Conservation (phyloP, 2,113 vertebrate genomes). For the Dicentrarchus labrax region DNA sequence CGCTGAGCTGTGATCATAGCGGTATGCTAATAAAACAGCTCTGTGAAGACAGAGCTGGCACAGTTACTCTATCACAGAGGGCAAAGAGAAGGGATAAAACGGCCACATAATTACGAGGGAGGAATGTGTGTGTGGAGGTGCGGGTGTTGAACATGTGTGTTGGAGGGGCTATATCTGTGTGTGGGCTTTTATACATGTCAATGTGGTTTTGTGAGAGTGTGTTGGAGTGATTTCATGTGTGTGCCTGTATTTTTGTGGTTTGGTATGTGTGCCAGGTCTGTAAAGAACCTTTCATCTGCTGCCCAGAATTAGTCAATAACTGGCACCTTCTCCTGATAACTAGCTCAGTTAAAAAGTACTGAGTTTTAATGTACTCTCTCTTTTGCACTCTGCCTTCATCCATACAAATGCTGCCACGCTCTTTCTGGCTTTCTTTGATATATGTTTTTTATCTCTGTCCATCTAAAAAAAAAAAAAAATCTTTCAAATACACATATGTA, state of each 20-base stretch:
- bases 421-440: not conserved
- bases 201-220: conserved; percentile 42
- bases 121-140: conserved; percentile 25
- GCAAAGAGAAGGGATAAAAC: conserved; percentile 49
- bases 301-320: conserved; percentile 75
- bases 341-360: conserved; percentile 56
- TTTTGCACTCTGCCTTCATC: conserved; percentile 15
- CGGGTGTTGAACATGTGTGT: conserved; percentile 50
- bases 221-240: conserved; percentile 23
- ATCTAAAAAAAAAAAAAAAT: not conserved
- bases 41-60: conserved; percentile 61
- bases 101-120: conserved; percentile 60
- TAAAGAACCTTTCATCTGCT: conserved; percentile 64
- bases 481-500: not conserved
- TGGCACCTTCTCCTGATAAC: conserved; percentile 71
- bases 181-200: conserved; percentile 56
- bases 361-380: conserved; percentile 53
- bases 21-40: conserved; percentile 72
- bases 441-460: not conserved
- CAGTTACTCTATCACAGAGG: conserved; percentile 48
- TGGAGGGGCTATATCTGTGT: conserved; percentile 13
- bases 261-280: conserved; percentile 50
- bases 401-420: not conserved
- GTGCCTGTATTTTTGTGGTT: conserved; percentile 42
- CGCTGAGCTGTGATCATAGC: conserved; percentile 73